phyloP scores from a whole-genome alignment of 1,140 invertebrate species.

The Lamellibrachia luymesi region DNA sequence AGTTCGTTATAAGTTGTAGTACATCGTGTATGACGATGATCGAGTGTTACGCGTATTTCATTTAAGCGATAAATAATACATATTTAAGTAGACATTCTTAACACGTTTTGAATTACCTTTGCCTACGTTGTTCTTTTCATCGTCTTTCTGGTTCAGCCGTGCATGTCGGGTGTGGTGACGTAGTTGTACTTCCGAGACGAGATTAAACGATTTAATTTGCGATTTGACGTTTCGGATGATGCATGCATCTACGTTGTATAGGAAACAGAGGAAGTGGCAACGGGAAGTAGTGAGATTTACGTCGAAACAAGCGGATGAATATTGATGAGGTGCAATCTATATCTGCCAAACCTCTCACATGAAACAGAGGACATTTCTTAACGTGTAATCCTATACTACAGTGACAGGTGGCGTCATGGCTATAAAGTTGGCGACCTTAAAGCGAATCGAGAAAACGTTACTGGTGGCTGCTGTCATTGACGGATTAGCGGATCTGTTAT shows the following conservation, averaged over 20 bases:
- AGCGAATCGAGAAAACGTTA: background rate
- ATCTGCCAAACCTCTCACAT: background rate
- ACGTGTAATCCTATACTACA: background rate
- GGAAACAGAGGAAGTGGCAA: background rate
- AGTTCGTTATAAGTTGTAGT: background rate
- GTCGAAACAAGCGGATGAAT: background rate
- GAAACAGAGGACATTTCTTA: background rate
- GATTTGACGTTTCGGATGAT: background rate
- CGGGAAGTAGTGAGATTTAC: background rate
- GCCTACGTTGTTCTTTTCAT: background rate
- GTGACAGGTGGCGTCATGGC: background rate
- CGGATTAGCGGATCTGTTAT: no score
- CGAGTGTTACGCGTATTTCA: background rate
- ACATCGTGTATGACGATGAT: background rate
- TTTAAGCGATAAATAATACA: background rate
- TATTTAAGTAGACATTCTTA: background rate
- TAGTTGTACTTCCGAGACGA: background rate
- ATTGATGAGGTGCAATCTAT: background rate
- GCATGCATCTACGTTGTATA: background rate
- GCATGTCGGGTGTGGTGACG: background rate
- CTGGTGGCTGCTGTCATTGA: background rate
- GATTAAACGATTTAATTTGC: constrained; percentile 1
- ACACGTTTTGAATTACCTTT: background rate
- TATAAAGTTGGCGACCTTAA: background rate
- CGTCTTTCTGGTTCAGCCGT: background rate